Percentiles rank a stretch among this genome's conserved stretches.
phyloP scores from a whole-genome alignment of 2,888 invertebrate species.

The Microplitis manilae region DNA sequence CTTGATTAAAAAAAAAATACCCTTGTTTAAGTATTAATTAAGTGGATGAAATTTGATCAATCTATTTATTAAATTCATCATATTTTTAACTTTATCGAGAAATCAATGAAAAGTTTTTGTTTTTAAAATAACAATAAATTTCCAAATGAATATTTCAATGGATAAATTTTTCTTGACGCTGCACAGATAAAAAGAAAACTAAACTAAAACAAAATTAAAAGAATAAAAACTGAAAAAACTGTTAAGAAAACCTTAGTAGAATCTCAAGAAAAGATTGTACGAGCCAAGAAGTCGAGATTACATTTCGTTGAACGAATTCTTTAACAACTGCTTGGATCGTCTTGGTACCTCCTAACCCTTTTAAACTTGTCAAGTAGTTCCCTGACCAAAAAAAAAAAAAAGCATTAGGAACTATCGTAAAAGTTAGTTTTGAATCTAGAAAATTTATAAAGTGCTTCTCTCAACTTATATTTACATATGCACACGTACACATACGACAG shows the following conservation, averaged over 20 bases:
- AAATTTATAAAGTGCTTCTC: conserved; percentile 8
- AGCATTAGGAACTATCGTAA: background rate
- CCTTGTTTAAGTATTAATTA: no score
- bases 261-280: conserved; percentile 1
- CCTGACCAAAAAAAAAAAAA: background rate
- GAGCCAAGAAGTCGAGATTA: conserved; percentile 18
- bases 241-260: background rate
- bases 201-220: background rate
- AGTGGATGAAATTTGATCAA: no score
- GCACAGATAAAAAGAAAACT: background rate
- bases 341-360: background rate
- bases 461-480: background rate
- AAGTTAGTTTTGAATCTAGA: background rate
- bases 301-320: conserved; percentile 19
- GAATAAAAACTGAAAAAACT: background rate
- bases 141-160: background rate
- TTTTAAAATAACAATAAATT: background rate
- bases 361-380: conserved; percentile 12
- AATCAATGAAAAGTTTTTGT: no score
- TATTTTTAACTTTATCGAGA: no score
- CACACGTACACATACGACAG: background rate
- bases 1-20: no score
- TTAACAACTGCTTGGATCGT: background rate
- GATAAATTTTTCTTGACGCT: background rate
- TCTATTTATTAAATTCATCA: no score